phyloP scores from a whole-genome alignment of 2,888 invertebrate genomes.

The Horisme vitalbata region DNA sequence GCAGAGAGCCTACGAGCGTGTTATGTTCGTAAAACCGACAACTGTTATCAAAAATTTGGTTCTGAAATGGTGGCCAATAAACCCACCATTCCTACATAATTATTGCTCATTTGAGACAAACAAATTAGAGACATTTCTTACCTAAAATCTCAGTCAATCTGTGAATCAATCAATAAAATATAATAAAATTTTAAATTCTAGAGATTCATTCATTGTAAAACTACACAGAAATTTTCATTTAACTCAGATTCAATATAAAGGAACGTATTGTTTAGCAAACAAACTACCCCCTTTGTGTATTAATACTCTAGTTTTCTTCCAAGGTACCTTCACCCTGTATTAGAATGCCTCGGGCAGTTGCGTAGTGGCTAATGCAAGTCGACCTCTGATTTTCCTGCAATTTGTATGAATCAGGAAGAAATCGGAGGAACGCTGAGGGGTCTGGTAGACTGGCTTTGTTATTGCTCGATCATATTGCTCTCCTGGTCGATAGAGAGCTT shows the following conservation, averaged over 20 bases:
- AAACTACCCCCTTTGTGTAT: slow-evolving; percentile 9
- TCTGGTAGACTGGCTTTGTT: slow-evolving; percentile 34
- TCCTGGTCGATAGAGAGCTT: slow-evolving; percentile 42
- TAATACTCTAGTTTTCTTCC: slow-evolving; percentile 10
- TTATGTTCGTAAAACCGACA: too few relatives aligned
- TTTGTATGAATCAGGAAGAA: slow-evolving; percentile 12
- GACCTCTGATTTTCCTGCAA: slow-evolving; percentile 16
- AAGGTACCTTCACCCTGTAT: slow-evolving; percentile 19
- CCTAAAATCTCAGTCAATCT: too few relatives aligned
- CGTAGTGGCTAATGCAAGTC: slow-evolving; percentile 23
- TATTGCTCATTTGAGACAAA: too few relatives aligned
- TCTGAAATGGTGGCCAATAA: too few relatives aligned
- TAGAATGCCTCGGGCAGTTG: slow-evolving; percentile 27
- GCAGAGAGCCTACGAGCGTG: too few relatives aligned
- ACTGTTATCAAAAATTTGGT: too few relatives aligned
- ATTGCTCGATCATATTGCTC: slow-evolving; percentile 41
- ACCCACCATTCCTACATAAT: too few relatives aligned
- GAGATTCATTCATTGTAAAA: background rate
- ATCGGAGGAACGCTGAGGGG: slow-evolving; percentile 25
- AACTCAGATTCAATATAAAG: slow-evolving; percentile 12
- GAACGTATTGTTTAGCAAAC: slow-evolving; percentile 18
- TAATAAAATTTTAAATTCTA: too few relatives aligned
- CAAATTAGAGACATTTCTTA: too few relatives aligned
- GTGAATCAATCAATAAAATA: too few relatives aligned
- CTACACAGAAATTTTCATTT: background rate